Evolutionary conservation across 2,113 vertebrate genomes (phyloP).

Genomic region (Colinus virginianus): DNA sequence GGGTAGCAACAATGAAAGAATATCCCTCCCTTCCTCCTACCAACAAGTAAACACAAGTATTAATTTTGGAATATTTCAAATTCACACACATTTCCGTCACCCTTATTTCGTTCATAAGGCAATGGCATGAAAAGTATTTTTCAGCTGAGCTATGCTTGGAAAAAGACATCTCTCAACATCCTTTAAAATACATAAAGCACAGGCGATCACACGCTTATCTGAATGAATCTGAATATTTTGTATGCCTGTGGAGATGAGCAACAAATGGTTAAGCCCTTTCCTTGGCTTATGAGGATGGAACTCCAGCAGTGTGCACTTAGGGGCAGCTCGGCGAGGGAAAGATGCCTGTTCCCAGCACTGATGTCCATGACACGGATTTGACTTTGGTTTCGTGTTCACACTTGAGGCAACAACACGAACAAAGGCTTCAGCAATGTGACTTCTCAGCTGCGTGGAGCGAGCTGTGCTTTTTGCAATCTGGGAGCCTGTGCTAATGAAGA

Average conservation of each 20-base stretch:
- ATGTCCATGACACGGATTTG: background rate
- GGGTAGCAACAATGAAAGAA: background rate
- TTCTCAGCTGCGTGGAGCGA: background rate
- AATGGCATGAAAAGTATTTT: accelerated
- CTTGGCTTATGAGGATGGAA: background rate
- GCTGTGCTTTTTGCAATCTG: background rate
- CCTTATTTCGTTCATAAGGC: background rate
- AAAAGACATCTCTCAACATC: accelerated
- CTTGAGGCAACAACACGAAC: background rate
- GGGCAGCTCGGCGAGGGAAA: background rate
- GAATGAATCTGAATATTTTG: accelerated
- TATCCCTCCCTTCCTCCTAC: accelerated
- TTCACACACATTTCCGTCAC: accelerated
- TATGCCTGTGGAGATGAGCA: background rate
- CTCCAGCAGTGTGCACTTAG: background rate
- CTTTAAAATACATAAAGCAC: accelerated
- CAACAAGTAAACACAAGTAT: accelerated
- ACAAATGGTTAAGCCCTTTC: background rate
- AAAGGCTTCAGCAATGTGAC: background rate
- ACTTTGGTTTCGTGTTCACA: background rate
- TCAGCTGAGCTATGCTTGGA: background rate
- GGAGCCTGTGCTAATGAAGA: conserved; percentile 75
- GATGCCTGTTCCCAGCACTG: background rate
- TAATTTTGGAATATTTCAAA: background rate
- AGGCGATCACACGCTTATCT: background rate